Evolutionary conservation across 1,140 invertebrate species (phyloP), one percentile per base, ranked within the genome.

Genomic region (Drosophila pseudoananassae): DNA sequence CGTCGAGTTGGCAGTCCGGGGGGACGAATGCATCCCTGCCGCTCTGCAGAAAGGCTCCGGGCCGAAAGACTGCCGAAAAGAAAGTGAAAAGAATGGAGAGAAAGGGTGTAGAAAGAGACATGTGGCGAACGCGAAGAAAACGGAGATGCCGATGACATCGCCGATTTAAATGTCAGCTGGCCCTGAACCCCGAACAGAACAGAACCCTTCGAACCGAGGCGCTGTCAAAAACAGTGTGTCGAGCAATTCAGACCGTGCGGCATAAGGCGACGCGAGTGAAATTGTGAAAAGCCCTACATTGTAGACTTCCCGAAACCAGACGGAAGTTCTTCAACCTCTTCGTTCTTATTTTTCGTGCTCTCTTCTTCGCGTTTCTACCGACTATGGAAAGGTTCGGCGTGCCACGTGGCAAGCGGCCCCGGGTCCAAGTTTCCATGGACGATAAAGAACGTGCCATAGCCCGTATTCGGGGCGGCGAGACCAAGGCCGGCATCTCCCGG

Each of bases 111-210:
- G 15, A 31, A 53, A 53, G 40, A 15, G 59, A 47, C 33, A 29
- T 46, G 64, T 43, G 29, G 36, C 51, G 17, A 66, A 65, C 59
- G 47, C 59, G 36, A 68, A 29, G 20, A 36, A 56, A 73, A 78
- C 61, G 43, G 74, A 64, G 64, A 60, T 68, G 40, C 46, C 69
- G 66, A 77, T 74, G 49, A 66, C 74, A 20, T 74, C 81, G 74
- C 63, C 77, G 81, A 64, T 70, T 85, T 85, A 85, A 80, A 85
- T 56, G 81, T 85, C 81, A 85, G 73, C 66, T 66, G 57, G 46
- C 50, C 49, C 55, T 43, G 40, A 43, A 40, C 38, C 38, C 38
- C 38, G 38, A 40, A 15, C 43, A 29, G 51, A 23, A 51, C 51
- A 29, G 51, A 23, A 51, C 51, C 56, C 38, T 50, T 53, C 69